Evolutionary conservation across 64 coral and sea anemone genomes (phyloP).

Genomic region (Stichodactyla helianthus): DNA sequence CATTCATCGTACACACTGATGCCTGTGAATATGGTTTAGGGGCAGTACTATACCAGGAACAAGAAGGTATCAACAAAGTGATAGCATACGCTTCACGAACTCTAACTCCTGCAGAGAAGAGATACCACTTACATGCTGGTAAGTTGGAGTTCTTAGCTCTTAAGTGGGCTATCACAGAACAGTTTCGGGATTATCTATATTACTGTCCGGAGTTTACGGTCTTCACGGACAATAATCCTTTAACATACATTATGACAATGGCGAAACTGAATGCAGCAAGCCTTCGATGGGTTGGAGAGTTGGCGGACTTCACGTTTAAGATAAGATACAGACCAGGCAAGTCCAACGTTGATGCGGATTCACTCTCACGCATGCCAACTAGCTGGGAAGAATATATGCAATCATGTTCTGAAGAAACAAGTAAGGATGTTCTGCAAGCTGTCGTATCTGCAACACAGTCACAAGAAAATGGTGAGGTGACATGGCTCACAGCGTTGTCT

Average conservation of each 20-base stretch:
- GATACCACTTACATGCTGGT: too few species aligned
- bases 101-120: not conserved
- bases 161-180: not conserved
- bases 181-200: not conserved
- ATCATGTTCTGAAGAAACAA: constrained; percentile 13
- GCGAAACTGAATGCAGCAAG: constrained; percentile 16
- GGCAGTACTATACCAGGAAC: too few species aligned
- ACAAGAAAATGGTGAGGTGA: constrained; percentile 4
- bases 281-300: not conserved
- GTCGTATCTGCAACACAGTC: constrained; percentile 7
- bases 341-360: not conserved
- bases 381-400: not conserved
- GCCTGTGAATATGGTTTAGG: too few species aligned
- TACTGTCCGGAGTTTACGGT: not conserved
- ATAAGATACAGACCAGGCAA: constrained; percentile 13
- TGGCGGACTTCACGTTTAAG: not conserved
- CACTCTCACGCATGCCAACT: constrained; percentile 3
- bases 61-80: too few species aligned
- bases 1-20: too few species aligned
- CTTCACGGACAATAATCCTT: too few species aligned
- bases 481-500: constrained; percentile 13
- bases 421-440: constrained; percentile 16
- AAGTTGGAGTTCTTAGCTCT: too few species aligned
- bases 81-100: too few species aligned
- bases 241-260: not conserved